Evolutionary conservation across 2,113 vertebrate species (phyloP).

Genomic region (Macrotus californicus): DNA sequence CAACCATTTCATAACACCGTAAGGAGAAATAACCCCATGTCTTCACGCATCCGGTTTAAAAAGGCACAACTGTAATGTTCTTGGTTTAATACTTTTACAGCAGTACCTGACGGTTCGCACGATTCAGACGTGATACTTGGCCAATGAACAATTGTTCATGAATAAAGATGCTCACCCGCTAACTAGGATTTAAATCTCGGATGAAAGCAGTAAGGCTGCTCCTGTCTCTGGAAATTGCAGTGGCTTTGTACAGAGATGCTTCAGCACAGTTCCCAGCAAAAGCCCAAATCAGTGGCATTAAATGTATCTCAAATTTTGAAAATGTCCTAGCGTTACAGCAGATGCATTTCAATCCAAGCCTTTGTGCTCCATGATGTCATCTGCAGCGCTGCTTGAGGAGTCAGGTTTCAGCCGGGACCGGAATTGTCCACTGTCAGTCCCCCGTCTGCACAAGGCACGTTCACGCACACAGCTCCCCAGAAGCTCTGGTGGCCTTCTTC

Average conservation of each 20-base stretch:
- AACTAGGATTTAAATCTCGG: background rate
- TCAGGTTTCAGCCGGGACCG: background rate
- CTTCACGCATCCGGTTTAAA: background rate
- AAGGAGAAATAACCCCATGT: background rate
- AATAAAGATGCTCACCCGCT: background rate
- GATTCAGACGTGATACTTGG: background rate
- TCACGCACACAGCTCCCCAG: fast-evolving
- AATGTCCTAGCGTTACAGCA: background rate
- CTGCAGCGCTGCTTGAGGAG: background rate
- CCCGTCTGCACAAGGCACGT: fast-evolving
- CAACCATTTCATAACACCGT: background rate
- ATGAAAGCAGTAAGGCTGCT: background rate
- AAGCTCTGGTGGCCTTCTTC: too few relatives aligned
- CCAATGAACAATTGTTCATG: background rate
- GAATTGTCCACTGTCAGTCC: background rate
- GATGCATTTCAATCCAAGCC: background rate
- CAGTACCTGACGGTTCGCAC: background rate
- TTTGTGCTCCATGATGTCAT: background rate
- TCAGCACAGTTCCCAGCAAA: background rate
- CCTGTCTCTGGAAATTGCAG: background rate
- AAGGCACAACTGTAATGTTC: background rate
- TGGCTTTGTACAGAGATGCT: background rate
- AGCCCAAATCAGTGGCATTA: background rate
- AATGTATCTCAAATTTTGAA: background rate
- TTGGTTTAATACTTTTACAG: background rate